Percentiles rank a stretch among this genome's conserved stretches.
phyloP scores from a whole-genome alignment of 2,888 invertebrate genomes.

The Cabera pusaria region DNA sequence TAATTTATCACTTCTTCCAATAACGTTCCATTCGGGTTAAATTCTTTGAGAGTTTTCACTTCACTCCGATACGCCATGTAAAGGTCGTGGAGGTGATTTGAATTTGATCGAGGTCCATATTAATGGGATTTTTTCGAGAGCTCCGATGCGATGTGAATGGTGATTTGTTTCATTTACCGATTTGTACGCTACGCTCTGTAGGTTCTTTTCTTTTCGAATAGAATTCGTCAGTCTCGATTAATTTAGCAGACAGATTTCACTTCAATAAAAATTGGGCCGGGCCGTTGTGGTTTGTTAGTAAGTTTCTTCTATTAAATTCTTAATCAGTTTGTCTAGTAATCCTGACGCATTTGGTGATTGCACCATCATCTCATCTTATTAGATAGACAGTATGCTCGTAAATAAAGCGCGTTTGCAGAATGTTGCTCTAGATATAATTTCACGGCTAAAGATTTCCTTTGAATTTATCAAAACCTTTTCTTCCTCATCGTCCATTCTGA shows the following conservation, averaged over 20 bases:
- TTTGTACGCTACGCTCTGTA: constrained; percentile 10
- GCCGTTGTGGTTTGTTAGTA: no score
- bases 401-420: no score
- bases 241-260: constrained; percentile 10
- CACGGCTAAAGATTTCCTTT: no score
- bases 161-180: constrained; percentile 31
- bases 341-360: no score
- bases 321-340: no score
- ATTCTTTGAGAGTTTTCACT: constrained; percentile 20
- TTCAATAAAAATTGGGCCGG: constrained; percentile 8
- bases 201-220: constrained; percentile 9
- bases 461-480: no score
- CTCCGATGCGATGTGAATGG: constrained; percentile 33
- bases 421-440: no score
- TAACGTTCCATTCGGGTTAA: constrained; percentile 15
- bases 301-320: no score
- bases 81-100: constrained; percentile 33
- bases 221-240: constrained; percentile 9
- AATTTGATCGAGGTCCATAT: constrained; percentile 39
- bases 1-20: constrained; percentile 20
- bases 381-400: no score
- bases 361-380: no score
- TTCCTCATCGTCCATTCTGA: constrained; percentile 32
- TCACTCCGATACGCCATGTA: constrained; percentile 30
- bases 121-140: constrained; percentile 35